These are phyloP conservation scores for Diadophis punctatus DNA, from an alignment of 2,113 vertebrate genomes.

Conservation along the genomic window DNA sequence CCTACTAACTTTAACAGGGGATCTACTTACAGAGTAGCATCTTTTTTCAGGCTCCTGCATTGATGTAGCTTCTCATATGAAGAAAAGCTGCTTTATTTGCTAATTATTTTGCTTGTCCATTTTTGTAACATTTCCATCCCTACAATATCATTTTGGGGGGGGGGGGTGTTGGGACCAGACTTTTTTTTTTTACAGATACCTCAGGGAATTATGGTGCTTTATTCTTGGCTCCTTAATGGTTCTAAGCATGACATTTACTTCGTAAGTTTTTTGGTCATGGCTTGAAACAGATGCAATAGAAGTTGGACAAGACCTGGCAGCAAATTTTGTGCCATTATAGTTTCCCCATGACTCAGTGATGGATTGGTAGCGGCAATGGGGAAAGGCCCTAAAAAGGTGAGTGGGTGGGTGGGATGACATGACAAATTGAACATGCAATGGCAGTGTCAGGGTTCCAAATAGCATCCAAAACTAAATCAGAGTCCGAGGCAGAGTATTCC, in stretches of 20 bases:
- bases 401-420: background rate
- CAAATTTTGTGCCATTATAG: background rate
- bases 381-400: background rate
- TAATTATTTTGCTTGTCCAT: background rate
- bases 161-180: background rate
- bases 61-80: background rate
- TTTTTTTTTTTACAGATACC: background rate
- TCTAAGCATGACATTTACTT: background rate
- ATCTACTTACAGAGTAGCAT: background rate
- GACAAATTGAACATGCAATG: background rate
- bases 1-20: background rate
- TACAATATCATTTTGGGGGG: background rate
- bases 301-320: background rate
- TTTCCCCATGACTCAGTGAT: background rate
- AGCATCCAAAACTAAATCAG: too few relatives aligned
- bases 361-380: background rate
- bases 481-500: too few relatives aligned
- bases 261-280: background rate
- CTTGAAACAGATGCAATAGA: background rate
- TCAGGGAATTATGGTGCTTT: background rate
- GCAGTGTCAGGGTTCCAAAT: too few relatives aligned
- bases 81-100: background rate
- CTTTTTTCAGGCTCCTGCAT: background rate
- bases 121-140: background rate
- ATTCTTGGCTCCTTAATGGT: background rate